Conservation (phyloP, 1,140 invertebrate genomes). For the Diabrotica virgifera region DNA sequence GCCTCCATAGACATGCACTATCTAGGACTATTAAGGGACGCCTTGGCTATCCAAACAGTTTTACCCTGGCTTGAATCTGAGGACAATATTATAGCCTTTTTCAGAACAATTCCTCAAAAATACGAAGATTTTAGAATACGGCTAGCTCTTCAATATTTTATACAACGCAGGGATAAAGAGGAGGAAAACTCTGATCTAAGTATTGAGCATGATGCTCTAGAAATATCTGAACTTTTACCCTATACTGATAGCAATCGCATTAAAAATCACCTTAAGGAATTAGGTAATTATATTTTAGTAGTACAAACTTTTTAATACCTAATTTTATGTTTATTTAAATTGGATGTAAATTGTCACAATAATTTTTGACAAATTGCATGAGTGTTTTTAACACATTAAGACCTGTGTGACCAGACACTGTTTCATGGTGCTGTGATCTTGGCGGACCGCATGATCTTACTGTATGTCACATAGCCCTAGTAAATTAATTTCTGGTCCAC, state of each 20-base stretch:
- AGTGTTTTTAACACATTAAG: too few species aligned
- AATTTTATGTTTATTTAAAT: too few species aligned
- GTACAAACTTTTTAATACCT: too few species aligned
- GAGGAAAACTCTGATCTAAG: neutral
- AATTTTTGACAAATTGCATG: too few species aligned
- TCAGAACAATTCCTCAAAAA: neutral
- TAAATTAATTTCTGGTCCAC: too few species aligned
- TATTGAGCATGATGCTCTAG: neutral
- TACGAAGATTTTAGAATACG: neutral
- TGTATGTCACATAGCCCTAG: too few species aligned
- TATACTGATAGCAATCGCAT: neutral
- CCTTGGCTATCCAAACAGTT: neutral
- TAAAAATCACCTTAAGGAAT: neutral
- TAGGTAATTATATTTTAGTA: neutral
- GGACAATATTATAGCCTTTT: neutral
- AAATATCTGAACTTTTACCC: neutral
- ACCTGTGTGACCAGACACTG: too few species aligned
- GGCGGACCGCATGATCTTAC: too few species aligned
- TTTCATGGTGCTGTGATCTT: too few species aligned
- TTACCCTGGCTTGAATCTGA: neutral
- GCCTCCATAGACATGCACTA: too few species aligned
- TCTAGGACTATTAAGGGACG: neutral
- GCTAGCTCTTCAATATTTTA: neutral
- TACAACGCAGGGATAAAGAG: neutral
- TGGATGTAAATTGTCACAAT: too few species aligned